These are phyloP conservation scores for Lydus trimaculatus DNA, from an alignment of 2,888 invertebrate genomes.

Conservation along the genomic window DNA sequence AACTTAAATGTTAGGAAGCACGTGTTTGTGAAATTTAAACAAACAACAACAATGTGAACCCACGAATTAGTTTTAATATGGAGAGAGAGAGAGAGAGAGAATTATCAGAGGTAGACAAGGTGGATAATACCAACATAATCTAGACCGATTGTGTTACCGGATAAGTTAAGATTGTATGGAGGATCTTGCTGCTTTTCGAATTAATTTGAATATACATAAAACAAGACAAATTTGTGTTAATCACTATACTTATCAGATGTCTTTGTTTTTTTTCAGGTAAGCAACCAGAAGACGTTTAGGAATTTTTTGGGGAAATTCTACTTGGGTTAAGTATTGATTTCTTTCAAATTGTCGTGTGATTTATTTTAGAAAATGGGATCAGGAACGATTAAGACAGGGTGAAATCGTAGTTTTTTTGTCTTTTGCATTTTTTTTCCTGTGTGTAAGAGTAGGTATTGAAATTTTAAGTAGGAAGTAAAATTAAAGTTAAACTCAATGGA, in stretches of 20 bases:
- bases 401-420: not conserved
- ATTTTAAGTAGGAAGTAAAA: not conserved
- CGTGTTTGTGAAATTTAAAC: slow-evolving; percentile 39
- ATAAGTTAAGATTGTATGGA: slow-evolving; percentile 37
- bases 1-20: slow-evolving; percentile 23
- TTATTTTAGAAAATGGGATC: not conserved
- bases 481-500: slow-evolving; percentile 22
- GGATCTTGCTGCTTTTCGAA: slow-evolving; percentile 35
- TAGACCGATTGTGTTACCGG: slow-evolving; percentile 47
- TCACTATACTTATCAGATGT: not conserved
- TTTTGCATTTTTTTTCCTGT: not conserved
- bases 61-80: slow-evolving; percentile 45
- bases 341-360: not conserved
- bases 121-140: slow-evolving; percentile 48
- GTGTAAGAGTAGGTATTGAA: not conserved
- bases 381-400: not conserved
- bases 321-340: not conserved
- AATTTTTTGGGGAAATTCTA: no score
- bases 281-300: not conserved
- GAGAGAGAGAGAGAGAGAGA: slow-evolving; percentile 39
- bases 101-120: slow-evolving; percentile 50
- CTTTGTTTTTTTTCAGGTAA: slow-evolving; percentile 30
- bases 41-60: slow-evolving; percentile 22
- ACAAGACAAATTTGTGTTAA: not conserved
- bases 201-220: slow-evolving; percentile 33